These are phyloP conservation scores for Cheilinus undulatus DNA, from an alignment of 2,113 vertebrate genomes.

Conservation along the genomic window DNA sequence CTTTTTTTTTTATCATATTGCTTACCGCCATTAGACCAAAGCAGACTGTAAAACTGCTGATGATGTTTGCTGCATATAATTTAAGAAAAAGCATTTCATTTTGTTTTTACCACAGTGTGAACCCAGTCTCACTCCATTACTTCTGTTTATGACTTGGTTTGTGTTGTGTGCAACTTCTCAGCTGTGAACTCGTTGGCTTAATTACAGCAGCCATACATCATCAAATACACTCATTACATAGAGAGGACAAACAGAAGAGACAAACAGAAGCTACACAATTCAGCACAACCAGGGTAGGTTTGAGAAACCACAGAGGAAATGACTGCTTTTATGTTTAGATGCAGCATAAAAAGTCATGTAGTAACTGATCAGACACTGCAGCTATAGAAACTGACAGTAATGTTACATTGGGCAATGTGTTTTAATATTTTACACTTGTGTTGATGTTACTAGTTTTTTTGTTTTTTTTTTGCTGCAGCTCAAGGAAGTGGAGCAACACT, in stretches of 20 bases:
- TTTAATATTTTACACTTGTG: neutral
- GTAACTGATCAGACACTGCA: neutral
- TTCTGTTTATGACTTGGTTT: conserved; percentile 48
- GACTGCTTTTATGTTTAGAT: neutral
- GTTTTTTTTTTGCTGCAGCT: no score
- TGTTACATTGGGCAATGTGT: no score
- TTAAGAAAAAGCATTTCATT: conserved; percentile 8
- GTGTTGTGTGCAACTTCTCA: conserved; percentile 27
- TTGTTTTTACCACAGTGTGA: conserved; percentile 24
- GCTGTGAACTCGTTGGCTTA: conserved; percentile 37
- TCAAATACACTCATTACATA: conserved; percentile 21
- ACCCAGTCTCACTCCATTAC: conserved; percentile 50
- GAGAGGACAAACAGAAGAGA: neutral
- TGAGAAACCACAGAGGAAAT: conserved; percentile 33
- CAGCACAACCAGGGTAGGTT: neutral
- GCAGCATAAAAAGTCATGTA: neutral
- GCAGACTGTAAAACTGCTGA: neutral
- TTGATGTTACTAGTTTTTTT: neutral
- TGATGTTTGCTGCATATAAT: conserved; percentile 10
- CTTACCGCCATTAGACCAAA: neutral
- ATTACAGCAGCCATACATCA: conserved; percentile 53
- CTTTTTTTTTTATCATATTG: neutral
- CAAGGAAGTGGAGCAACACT: no score
- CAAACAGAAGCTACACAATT: neutral
- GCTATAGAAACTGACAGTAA: neutral